Conservation (phyloP, 2,888 invertebrate genomes). For the Callinectes sapidus region DNA sequence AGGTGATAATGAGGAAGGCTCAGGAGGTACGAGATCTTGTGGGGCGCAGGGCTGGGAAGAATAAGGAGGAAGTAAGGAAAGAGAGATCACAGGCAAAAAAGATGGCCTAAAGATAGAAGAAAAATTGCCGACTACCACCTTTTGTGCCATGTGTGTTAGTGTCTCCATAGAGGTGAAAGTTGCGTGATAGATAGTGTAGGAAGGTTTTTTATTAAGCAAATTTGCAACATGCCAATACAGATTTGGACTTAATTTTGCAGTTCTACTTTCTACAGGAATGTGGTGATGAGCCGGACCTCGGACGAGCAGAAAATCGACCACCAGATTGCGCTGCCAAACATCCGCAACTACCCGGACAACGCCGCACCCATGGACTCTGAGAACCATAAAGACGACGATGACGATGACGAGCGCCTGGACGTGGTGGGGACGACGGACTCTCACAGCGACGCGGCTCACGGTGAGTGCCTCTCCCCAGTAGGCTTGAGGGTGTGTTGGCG, state of each 20-base stretch:
- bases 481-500: slow-evolving; percentile 25
- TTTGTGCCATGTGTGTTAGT: background rate
- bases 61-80: slow-evolving; percentile 32
- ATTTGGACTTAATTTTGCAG: slow-evolving; percentile 67
- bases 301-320: slow-evolving; percentile 70
- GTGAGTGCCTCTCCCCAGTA: slow-evolving; percentile 52
- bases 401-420: slow-evolving; percentile 89
- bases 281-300: slow-evolving; percentile 59
- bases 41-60: slow-evolving; percentile 5
- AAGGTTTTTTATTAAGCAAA: background rate
- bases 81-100: background rate
- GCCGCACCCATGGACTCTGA: slow-evolving; percentile 69
- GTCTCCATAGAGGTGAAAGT: background rate
- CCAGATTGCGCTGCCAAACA: slow-evolving; percentile 71
- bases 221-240: slow-evolving; percentile 54
- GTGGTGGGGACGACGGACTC: slow-evolving; percentile 89
- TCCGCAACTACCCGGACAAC: slow-evolving; percentile 68
- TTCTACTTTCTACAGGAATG: slow-evolving; percentile 66
- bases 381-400: slow-evolving; percentile 73
- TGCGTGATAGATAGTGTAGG: background rate
- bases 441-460: slow-evolving; percentile 70
- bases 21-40: background rate
- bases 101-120: background rate
- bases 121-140: background rate
- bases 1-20: slow-evolving; percentile 45